Conservation (phyloP, 2,113 vertebrate species). For the Myodes glareolus region DNA sequence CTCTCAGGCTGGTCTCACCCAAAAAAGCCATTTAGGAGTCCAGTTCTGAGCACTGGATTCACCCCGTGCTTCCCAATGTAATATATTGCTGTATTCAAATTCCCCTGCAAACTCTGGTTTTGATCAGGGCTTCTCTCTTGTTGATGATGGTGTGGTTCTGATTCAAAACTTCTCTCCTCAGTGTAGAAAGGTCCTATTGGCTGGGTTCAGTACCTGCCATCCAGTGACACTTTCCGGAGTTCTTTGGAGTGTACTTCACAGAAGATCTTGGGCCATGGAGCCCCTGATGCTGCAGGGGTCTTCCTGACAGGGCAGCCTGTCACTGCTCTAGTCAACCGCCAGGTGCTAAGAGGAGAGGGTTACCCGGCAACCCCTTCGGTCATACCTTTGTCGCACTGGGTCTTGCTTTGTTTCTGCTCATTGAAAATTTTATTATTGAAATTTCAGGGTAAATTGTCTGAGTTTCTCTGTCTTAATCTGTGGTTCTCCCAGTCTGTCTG, state of each 20-base stretch:
- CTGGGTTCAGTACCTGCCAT: neutral
- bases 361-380: neutral
- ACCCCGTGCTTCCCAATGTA: neutral
- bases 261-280: neutral
- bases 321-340: too few species aligned
- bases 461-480: neutral
- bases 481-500: neutral
- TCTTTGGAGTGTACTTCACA: neutral
- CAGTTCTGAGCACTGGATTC: neutral
- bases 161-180: neutral
- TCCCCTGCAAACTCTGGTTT: neutral
- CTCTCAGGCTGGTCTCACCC: neutral
- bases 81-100: neutral
- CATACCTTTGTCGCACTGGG: neutral
- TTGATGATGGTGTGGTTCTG: neutral
- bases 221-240: neutral
- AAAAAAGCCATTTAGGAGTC: neutral
- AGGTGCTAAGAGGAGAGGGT: neutral
- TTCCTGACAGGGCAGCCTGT: neutral
- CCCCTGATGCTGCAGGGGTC: neutral
- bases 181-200: neutral
- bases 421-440: neutral
- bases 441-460: neutral
- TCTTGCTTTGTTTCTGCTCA: neutral
- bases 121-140: neutral